These are phyloP conservation scores for Apotomis capreana DNA, from an alignment of 2,888 invertebrate genomes.

Conservation along the genomic window DNA sequence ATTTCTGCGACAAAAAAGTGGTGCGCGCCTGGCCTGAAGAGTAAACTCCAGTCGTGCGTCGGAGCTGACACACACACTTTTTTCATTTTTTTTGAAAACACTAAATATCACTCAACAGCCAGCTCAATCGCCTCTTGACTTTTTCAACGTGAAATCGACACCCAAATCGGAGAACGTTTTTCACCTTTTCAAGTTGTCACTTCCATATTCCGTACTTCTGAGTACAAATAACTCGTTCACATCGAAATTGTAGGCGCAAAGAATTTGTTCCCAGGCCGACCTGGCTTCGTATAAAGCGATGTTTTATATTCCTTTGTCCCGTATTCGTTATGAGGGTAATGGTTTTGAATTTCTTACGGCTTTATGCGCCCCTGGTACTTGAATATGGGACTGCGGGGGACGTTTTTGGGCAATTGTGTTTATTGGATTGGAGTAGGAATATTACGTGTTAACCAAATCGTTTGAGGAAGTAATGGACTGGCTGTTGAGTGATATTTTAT, in stretches of 20 bases:
- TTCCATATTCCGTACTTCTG: constrained; percentile 50
- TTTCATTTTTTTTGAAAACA: not conserved
- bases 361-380: constrained; percentile 34
- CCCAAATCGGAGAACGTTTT: not conserved
- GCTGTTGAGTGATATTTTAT: no score
- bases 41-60: no score
- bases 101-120: no score
- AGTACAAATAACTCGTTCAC: constrained; percentile 54
- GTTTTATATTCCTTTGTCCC: constrained; percentile 39
- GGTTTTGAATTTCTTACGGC: constrained; percentile 35
- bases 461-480: not conserved
- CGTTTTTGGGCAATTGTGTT: not conserved
- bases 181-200: constrained; percentile 26
- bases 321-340: constrained; percentile 35
- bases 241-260: constrained; percentile 57
- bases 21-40: no score
- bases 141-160: not conserved
- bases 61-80: no score
- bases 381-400: constrained; percentile 7
- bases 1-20: no score
- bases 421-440: not conserved
- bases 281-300: constrained; percentile 26
- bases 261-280: constrained; percentile 52
- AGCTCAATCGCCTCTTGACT: not conserved
- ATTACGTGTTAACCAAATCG: not conserved